Conservation (phyloP, 2,888 invertebrate genomes). For the Hofmannophila pseudospretella region DNA sequence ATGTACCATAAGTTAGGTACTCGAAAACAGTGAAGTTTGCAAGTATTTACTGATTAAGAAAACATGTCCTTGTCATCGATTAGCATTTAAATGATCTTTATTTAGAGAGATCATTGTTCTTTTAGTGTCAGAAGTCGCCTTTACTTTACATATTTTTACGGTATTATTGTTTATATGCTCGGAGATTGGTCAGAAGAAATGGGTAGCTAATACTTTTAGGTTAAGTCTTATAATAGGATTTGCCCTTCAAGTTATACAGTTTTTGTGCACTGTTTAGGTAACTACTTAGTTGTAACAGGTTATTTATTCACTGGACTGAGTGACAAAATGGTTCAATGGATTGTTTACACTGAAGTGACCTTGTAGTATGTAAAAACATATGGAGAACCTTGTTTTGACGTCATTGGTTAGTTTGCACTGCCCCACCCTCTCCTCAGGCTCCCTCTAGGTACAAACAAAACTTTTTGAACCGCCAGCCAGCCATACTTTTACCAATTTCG, state of each 20-base stretch:
- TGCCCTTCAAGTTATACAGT: constrained; percentile 25
- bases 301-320: background rate
- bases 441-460: too few relatives aligned
- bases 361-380: too few relatives aligned
- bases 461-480: too few relatives aligned
- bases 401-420: too few relatives aligned
- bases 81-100: constrained; percentile 52
- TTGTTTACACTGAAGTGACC: too few relatives aligned
- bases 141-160: background rate
- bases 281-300: too few relatives aligned
- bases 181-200: constrained; percentile 1
- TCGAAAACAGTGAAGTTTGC: background rate
- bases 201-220: constrained; percentile 19
- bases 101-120: constrained; percentile 38
- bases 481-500: too few relatives aligned
- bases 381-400: too few relatives aligned
- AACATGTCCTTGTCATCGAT: constrained; percentile 61
- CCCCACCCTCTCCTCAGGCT: too few relatives aligned
- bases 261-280: constrained; percentile 4
- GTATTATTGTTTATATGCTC: background rate
- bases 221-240: constrained; percentile 35
- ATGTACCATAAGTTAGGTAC: constrained; percentile 3
- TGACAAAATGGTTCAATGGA: too few relatives aligned
- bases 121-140: constrained; percentile 22
- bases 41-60: constrained; percentile 15